Base-by-base conservation (phyloP, 2,888 invertebrate species). In the Laspeyria flexula region DNA sequence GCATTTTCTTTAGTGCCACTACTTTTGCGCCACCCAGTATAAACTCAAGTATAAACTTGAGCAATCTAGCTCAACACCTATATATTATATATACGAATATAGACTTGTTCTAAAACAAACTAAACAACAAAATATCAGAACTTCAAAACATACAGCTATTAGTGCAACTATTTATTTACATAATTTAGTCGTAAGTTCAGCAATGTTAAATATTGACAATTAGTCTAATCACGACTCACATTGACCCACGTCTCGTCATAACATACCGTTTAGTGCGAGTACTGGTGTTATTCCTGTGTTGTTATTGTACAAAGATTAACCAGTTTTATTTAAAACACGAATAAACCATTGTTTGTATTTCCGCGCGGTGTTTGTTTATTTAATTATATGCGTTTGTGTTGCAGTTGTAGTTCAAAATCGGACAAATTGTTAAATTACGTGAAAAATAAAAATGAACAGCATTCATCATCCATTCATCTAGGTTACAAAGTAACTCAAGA, bases 341-440 rank as follows among this genome's bases (percentile, higher is more conserved):
- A 68, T 61, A 64, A 64, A 64, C 13, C 51, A 46, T 47, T 75
- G 75, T 78, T 76, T 78, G 74, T 60, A 65, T 61, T 80, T 76
- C 75, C 71, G 73, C 37, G 46, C 53, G 57, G 61, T 70, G 71
- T 79, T 78, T 77, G 72, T 47, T 60, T 51, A 49, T 66, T 59
- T 71, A 75, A 76, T 80, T 68, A 75, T 77, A 63, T 56, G 41
- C 55, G 50, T 33, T 33, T 46, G 35, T 61, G 67, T 49, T 52
- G 51, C 37, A 1, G 62, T 34, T n/a, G 1, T n/a, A 21, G 6
- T 38, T 1, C 0, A n/a, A 29, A 56, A 25, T 37, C 4, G 16
- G 48, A 30, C 1, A 10, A 29, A n/a, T n/a, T n/a, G n/a, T n/a
- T n/a, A n/a, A n/a, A n/a, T n/a, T n/a, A n/a, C n/a, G n/a, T n/a